phyloP scores from a whole-genome alignment of 2,113 vertebrate species.

The Anolis sagrei region DNA sequence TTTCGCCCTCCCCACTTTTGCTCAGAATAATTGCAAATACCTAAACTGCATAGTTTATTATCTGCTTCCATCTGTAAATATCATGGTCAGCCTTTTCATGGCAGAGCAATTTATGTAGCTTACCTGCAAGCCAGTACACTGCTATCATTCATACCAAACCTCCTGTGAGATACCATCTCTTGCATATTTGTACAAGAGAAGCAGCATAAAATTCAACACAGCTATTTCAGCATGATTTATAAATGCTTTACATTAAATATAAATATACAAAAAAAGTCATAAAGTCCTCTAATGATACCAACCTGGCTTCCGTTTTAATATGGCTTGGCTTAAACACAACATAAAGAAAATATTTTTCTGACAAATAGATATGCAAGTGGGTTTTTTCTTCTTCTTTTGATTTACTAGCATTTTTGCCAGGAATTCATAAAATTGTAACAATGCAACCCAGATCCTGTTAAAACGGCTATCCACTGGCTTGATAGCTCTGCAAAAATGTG shows the following conservation, averaged over 20 bases:
- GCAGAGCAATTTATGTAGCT: not conserved
- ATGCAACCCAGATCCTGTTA: not conserved
- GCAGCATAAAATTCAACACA: not conserved
- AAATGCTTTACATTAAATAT: not conserved
- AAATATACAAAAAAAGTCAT: not conserved
- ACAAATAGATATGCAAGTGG: not conserved
- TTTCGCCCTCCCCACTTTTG: not conserved
- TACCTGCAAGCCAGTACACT: not conserved
- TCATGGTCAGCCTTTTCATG: not conserved
- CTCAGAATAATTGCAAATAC: not conserved
- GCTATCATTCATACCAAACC: not conserved
- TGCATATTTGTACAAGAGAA: not conserved
- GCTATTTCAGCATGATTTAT: not conserved
- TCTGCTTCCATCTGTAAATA: not conserved
- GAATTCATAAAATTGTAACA: not conserved
- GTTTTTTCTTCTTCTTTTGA: not conserved
- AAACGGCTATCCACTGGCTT: not conserved
- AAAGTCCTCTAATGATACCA: not conserved
- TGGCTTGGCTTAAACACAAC: not conserved
- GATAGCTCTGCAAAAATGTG: not conserved
- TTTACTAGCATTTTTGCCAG: not conserved
- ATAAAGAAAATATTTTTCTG: not conserved
- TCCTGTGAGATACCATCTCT: conserved; percentile 2
- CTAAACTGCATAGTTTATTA: not conserved
- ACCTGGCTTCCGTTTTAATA: not conserved